Base-by-base conservation (phyloP, 2,888 invertebrate species). In the Hyposoter dolosus region DNA sequence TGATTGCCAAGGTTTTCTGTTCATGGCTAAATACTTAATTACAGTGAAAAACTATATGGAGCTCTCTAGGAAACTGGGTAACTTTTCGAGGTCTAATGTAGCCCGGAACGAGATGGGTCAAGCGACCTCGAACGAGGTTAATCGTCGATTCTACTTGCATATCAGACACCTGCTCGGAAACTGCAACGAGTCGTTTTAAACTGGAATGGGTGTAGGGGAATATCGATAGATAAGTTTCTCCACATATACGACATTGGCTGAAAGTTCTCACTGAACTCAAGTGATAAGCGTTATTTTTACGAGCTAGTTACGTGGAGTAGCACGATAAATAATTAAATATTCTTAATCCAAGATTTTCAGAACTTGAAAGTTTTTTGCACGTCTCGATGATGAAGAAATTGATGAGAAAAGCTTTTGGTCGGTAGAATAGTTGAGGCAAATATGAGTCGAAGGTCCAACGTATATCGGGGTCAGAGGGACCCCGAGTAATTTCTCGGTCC, bases 101-200 rank as follows among this genome's bases (percentile, higher is more conserved):
- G 60, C 28, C 60, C 60, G 28, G 23, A 60, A 60, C 60, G 60
- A 60, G 60, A 60, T 60, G 28, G 60, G 60, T 60, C 60, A 28
- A 60, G 60, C 28, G 28, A 60, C 28, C 60, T 60, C 28, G 60
- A 60, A 60, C 60, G 60, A 60, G 60, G 60, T 28, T 60, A 60
- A 60, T 60, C 60, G 28, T 60, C 60, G 60, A 60, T 28, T 60
- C 60, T 28, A 28, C 60, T 60, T 60, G 60, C 12, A 15, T 28
- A 60, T 60, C 28, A 60, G 60, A 60, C 60, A 60, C 60, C 60
- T 60, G 60, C 60, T 60, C 60, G 28, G 28, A 28, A 28, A 28
- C 60, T 60, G 60, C 60, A 60, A 28, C 60, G 60, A 60, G 28
- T 28, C 60, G 28, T 60, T 60, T 28, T 3, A 60, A 60, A 60